phyloP scores from a whole-genome alignment of 2,888 invertebrate genomes.

The Cyclophora punctaria region DNA sequence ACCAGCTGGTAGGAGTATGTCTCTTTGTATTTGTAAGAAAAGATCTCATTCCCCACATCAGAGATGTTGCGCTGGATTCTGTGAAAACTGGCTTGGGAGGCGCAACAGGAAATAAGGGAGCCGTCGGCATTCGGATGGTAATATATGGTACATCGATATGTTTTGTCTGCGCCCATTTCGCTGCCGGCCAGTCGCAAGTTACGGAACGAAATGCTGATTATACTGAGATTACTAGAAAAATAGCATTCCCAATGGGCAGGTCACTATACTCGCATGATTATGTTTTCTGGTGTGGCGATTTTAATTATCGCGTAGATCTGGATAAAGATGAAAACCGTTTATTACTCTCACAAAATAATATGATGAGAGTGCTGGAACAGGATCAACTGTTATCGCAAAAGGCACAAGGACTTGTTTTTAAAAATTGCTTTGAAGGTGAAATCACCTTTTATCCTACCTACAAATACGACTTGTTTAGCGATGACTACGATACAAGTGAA shows the following conservation, averaged over 20 bases:
- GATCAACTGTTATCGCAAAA: constrained; percentile 93
- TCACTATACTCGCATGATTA: constrained; percentile 97
- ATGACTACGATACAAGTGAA: constrained; percentile 99
- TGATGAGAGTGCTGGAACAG: constrained; percentile 83
- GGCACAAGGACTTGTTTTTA: constrained; percentile 88
- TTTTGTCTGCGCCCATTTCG: constrained; percentile 99
- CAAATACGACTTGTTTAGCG: constrained; percentile 98
- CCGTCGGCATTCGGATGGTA: constrained; percentile 92
- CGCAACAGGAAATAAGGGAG: constrained; percentile 98
- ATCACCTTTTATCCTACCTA: constrained; percentile 97
- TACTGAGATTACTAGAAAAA: constrained; percentile 93
- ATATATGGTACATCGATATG: constrained; percentile 95
- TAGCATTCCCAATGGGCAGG: constrained; percentile 93
- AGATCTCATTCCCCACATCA: constrained; percentile 89
- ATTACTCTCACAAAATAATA: constrained; percentile 83
- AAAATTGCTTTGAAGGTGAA: constrained; percentile 93
- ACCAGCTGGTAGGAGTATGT: constrained; percentile 98
- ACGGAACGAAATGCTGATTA: constrained; percentile 97
- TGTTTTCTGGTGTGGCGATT: constrained; percentile 99
- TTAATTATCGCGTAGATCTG: constrained; percentile 98
- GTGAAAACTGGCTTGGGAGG: constrained; percentile 99
- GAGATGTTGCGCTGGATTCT: constrained; percentile 94
- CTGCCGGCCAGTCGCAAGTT: constrained; percentile 98
- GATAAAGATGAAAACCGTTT: constrained; percentile 95
- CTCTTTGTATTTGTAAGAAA: constrained; percentile 95